Percentiles rank a stretch among this genome's conserved stretches.
phyloP scores from a whole-genome alignment of 2,113 vertebrate genomes.

The Limnothrissa miodon region DNA sequence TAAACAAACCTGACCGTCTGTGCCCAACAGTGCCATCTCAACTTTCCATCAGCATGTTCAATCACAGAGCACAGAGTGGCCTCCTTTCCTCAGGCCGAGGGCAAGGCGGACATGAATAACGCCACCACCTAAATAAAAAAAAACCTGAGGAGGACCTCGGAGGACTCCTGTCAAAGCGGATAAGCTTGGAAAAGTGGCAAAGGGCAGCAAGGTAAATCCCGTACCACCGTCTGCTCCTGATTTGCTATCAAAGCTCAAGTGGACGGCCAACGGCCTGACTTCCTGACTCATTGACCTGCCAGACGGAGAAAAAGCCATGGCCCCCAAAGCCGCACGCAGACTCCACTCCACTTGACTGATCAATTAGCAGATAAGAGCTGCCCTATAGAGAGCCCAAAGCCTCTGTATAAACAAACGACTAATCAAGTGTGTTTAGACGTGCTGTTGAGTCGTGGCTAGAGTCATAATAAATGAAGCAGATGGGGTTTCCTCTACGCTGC shows the following conservation, averaged over 20 bases:
- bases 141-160: conserved; percentile 24
- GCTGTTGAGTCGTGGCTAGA: background rate
- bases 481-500: background rate
- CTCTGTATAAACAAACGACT: conserved; percentile 21
- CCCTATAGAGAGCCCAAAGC: background rate
- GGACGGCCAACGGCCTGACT: background rate
- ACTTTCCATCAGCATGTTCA: background rate
- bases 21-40: background rate
- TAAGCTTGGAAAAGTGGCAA: conserved; percentile 39
- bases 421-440: conserved; percentile 18
- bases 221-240: conserved; percentile 23
- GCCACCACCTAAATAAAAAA: conserved; percentile 14
- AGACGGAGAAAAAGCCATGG: background rate
- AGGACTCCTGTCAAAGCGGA: conserved; percentile 52
- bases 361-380: conserved; percentile 19
- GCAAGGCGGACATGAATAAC: conserved; percentile 50
- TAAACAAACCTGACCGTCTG: background rate
- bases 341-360: conserved; percentile 47
- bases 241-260: conserved; percentile 25
- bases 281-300: conserved; percentile 27
- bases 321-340: conserved; percentile 11
- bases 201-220: conserved; percentile 31
- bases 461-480: background rate
- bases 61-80: background rate
- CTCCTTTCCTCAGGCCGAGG: background rate